Conservation (phyloP, 2,113 vertebrate species). For the Aptenodytes forsteri region DNA sequence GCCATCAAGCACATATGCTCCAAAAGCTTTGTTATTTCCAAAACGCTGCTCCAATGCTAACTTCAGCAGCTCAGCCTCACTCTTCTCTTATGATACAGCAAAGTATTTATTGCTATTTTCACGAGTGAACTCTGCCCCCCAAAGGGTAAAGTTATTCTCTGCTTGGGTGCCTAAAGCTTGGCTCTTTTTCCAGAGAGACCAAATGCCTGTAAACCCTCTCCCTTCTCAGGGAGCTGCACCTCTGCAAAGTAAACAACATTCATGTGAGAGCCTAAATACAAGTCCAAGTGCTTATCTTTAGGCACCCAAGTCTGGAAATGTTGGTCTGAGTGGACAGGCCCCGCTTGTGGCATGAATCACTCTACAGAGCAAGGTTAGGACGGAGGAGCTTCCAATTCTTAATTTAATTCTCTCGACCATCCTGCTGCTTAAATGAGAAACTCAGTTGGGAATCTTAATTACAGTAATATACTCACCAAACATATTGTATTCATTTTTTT, state of each 20-base stretch:
- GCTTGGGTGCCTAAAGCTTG: not conserved
- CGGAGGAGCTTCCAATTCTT: not conserved
- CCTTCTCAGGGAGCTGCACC: not conserved
- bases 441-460: conserved; percentile 28
- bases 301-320: not conserved
- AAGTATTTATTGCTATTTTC: not conserved
- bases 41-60: not conserved
- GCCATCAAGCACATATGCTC: not conserved
- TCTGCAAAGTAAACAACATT: not conserved
- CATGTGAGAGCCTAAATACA: not conserved
- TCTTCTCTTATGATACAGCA: not conserved
- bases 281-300: not conserved
- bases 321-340: not conserved
- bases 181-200: not conserved
- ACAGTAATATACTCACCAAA: conserved; percentile 29
- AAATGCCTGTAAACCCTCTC: not conserved
- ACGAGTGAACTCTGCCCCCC: not conserved
- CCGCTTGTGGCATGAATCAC: not conserved
- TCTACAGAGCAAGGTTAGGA: not conserved
- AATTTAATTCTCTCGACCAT: conserved; percentile 18
- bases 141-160: not conserved
- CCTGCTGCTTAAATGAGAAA: conserved; percentile 33
- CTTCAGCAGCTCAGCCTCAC: not conserved
- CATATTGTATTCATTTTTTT: conserved; percentile 12
- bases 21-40: not conserved